A percentile compares a stretch with the other conserved stretches of the same genome.
Conservation (phyloP, 53 echinoderm and acorn worm species). For the Temnopleurus reevesii region DNA sequence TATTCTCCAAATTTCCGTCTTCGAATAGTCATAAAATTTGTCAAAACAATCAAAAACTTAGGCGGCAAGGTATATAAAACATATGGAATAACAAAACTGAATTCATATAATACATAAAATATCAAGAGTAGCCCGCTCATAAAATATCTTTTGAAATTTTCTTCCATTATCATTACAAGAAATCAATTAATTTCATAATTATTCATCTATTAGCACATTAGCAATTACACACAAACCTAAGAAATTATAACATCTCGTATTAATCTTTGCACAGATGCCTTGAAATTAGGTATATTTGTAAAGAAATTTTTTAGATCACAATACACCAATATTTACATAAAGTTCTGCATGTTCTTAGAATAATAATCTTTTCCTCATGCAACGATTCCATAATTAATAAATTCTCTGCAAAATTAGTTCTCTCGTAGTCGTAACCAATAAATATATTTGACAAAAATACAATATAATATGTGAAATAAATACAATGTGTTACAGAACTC, state of each 20-base stretch:
- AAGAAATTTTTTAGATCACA: not conserved
- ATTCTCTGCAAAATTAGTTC: not conserved
- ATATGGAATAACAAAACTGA: slow-evolving; percentile 17
- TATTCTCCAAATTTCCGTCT: not conserved
- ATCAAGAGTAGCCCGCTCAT: slow-evolving; percentile 19
- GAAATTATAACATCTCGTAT: no score
- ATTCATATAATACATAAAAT: slow-evolving; percentile 29
- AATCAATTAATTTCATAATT: no score
- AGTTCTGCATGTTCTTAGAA: slow-evolving; percentile 25
- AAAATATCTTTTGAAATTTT: not conserved
- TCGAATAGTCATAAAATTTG: slow-evolving; percentile 24
- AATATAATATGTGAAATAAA: not conserved
- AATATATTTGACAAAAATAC: not conserved
- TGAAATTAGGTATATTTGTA: no score
- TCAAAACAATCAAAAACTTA: not conserved
- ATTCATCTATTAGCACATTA: no score
- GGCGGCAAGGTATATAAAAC: slow-evolving; percentile 23
- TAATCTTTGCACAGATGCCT: no score
- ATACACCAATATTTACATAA: slow-evolving; percentile 36
- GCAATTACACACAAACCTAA: not conserved
- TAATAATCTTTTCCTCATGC: not conserved
- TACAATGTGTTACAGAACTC: not conserved
- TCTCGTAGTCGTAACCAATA: not conserved
- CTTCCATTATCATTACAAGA: not conserved
- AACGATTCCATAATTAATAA: not conserved